Evolutionary conservation across 2,113 vertebrate genomes (phyloP), one percentile per base, ranked within the genome.

Genomic region (Mirza zaza): DNA sequence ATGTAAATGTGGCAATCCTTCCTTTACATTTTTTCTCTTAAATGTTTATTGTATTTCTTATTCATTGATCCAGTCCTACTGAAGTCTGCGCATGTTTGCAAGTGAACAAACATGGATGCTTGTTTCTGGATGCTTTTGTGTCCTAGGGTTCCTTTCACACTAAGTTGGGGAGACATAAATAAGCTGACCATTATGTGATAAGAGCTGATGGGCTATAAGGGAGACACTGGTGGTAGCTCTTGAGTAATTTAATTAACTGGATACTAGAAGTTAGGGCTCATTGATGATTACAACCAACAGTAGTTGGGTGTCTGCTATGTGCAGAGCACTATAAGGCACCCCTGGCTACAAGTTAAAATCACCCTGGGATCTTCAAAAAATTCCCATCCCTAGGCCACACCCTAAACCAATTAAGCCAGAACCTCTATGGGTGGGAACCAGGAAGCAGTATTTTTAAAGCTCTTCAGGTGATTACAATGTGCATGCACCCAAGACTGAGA

Each of bases 41-140:
- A 48, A 42, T 73, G 42, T 55, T 36, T 10, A 3, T 50, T 50
- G 34, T 25, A 65, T 85, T 67, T 85, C 61, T 85, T 50, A 89
- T 14, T 95, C 25, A 48, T 29, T 82, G 48, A 94, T 80, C 20
- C 71, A 61, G 2, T 52, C 20, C 85, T 63, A 63, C 39, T 50
- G 76, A 94, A 87, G 25, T 79, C 21, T 73, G 27, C 34, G n/a
- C 1, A 5, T 82, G 45, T 87, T 83, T 90, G 57, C 52, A 90
- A 73, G 55, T 70, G 68, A 77, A 76, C n/a, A n/a, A n/a, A n/a
- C n/a, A n/a, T n/a, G n/a, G n/a, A n/a, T n/a, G n/a, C n/a, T n/a
- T n/a, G n/a, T 96, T 95, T 73, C 73, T 61, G 67, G 94, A 42
- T 79, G 29, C 48, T 81, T 91, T 89, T 89, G 39, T 95, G 52